Percentiles rank a stretch among this genome's conserved stretches.
phyloP scores from a whole-genome alignment of 1,140 invertebrate genomes.

The Liolophura sinensis region DNA sequence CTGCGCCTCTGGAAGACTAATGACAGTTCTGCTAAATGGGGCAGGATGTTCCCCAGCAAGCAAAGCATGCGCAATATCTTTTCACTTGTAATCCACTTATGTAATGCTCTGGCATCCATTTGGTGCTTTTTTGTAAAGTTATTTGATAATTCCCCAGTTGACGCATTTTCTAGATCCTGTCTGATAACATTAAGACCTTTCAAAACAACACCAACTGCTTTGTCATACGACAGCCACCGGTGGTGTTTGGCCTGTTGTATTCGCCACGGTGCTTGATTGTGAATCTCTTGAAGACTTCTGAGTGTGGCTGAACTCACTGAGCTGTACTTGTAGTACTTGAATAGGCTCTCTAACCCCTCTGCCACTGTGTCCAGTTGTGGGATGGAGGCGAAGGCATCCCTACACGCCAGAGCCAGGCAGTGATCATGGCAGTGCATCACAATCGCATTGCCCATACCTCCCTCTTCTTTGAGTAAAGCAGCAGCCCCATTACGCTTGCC shows the following conservation, averaged over 20 bases:
- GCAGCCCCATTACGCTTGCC: no score
- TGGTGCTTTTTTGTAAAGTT: no score
- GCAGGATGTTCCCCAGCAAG: conserved; percentile 13
- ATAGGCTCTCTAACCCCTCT: conserved; percentile 9
- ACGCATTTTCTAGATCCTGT: conserved; percentile 9
- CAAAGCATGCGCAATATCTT: conserved; percentile 4
- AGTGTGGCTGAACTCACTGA: conserved; percentile 12
- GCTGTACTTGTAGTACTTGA: conserved; percentile 22
- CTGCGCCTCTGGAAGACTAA: conserved; percentile 12
- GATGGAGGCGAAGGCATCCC: conserved; percentile 10
- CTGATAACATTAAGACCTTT: conserved; percentile 5
- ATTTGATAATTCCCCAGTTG: no score
- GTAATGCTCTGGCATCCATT: conserved; percentile 12
- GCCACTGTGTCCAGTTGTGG: conserved; percentile 12
- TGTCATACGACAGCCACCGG: conserved; percentile 17
- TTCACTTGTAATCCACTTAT: conserved; percentile 13
- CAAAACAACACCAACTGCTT: conserved; percentile 11
- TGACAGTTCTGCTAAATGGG: conserved; percentile 14
- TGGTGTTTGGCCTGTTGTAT: conserved; percentile 18
- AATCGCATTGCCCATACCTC: no score
- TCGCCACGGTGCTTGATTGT: conserved; percentile 8
- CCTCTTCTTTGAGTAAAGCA: no score
- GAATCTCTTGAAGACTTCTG: conserved; percentile 7
- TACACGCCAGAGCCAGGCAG: conserved; percentile 18
- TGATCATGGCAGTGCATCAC: conserved; percentile 10